A percentile compares a stretch with the other conserved stretches of the same genome.
These are phyloP conservation scores for Nerophis ophidion DNA, from an alignment of 2,113 vertebrate species.

Conservation along the genomic window DNA sequence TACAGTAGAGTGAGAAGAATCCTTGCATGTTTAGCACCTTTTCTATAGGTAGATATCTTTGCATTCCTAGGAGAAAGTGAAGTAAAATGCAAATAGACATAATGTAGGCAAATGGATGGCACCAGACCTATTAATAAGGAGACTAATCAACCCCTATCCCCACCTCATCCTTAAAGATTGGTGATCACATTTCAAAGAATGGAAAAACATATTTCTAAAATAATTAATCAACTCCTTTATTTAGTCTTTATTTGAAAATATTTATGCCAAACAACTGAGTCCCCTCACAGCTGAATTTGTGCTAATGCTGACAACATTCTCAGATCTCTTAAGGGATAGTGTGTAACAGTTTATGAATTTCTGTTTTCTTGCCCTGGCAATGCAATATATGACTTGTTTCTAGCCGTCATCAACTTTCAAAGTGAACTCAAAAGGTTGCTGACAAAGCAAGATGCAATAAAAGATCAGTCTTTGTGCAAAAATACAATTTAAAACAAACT, in stretches of 20 bases:
- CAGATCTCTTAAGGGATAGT: too few relatives aligned
- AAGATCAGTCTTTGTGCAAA: background rate
- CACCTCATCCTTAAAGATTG: slow-evolving; percentile 6
- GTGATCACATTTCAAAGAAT: slow-evolving; percentile 23
- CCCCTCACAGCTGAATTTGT: too few relatives aligned
- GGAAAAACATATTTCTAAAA: background rate
- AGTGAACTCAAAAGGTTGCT: background rate
- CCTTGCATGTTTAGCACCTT: slow-evolving; percentile 24
- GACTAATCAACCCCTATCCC: slow-evolving; percentile 14
- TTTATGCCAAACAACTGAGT: background rate
- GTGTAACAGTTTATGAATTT: too few relatives aligned
- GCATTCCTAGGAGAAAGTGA: slow-evolving; percentile 21
- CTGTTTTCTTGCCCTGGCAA: too few relatives aligned
- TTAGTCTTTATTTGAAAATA: slow-evolving; percentile 7
- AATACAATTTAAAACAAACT: background rate
- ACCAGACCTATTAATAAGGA: slow-evolving; percentile 8
- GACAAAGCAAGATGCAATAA: background rate
- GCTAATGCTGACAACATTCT: too few relatives aligned
- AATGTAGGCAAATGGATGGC: slow-evolving; percentile 16
- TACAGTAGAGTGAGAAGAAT: slow-evolving; percentile 9
- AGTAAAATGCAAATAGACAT: slow-evolving; percentile 20
- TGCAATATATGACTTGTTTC: too few relatives aligned
- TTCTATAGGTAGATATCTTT: slow-evolving; percentile 42
- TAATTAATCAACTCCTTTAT: slow-evolving; percentile 18
- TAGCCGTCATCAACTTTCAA: too few relatives aligned